Evolutionary conservation across 2,888 invertebrate species (phyloP), one percentile per base, ranked within the genome.

Genomic region (Lypha dubia): DNA sequence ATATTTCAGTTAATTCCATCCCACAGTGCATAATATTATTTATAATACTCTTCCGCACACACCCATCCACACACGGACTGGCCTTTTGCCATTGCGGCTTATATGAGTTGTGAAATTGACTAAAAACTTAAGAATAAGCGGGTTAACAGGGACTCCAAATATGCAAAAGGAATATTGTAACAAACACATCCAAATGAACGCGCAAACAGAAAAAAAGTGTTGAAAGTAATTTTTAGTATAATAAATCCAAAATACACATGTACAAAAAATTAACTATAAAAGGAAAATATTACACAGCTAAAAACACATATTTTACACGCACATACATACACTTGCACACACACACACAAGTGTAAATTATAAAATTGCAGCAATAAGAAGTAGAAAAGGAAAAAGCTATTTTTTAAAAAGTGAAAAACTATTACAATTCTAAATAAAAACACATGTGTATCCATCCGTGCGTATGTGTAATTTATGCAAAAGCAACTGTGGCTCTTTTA

Each of bases 171-270:
- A 53, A 22, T 65, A 35, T n/a, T 53, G 32, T 44, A 46, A 53
- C 60, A 53, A 41, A 20, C 51, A 73, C 15, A 73, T 20, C n/a
- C n/a, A n/a, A n/a, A n/a, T n/a, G n/a, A n/a, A n/a, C n/a, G 28
- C 41, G 8, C 49, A 49, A 28, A 56, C 11, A 60, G 38, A 1
- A 46, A 44, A 41, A 84, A 81, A 84, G 75, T 80, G 87, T 82
- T 86, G 83, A 87, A 86, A 87, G 86, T 87, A 86, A 87, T 87
- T 87, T 84, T 84, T 84, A 79, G 83, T 82, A 74, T 80, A 86
- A 87, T 87, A 87, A 86, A 87, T 87, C 80, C 79, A 76, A 71
- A 81, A 60, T 71, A 41, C 11, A 35, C 11, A 53, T 11, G 1
- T 62, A 32, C 20, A 77, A 71, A 83, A 62, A 62, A 51, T n/a